Evolutionary conservation across 2,797 vertebrate species (phyloP).

Genomic region (Cebuella pygmaea): DNA sequence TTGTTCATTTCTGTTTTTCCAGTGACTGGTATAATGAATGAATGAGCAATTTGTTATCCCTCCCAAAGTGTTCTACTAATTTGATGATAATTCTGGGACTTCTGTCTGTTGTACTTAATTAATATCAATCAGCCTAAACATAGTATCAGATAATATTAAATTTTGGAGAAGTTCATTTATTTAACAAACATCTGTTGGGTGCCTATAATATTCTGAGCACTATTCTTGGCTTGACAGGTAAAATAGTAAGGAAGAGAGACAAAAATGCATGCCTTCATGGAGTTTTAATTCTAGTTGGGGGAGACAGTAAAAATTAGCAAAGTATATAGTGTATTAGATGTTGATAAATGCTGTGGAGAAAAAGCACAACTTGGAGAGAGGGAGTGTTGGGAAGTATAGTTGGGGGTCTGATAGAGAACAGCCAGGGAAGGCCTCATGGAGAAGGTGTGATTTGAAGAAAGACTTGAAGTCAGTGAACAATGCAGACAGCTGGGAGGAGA

Average conservation of each 20-base stretch:
- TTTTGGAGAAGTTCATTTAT: conserved; percentile 14
- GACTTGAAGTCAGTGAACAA: background rate
- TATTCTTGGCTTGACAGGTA: background rate
- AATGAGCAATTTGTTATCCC: background rate
- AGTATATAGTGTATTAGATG: background rate
- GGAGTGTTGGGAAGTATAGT: no score
- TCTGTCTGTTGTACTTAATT: conserved; percentile 6
- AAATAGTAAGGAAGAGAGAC: background rate
- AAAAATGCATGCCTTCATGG: background rate
- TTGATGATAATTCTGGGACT: background rate
- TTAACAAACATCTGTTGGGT: background rate
- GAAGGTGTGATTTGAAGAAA: background rate
- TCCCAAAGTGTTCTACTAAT: background rate
- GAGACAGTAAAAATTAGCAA: background rate
- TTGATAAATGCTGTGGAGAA: background rate
- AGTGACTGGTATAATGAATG: background rate
- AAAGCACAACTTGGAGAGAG: background rate
- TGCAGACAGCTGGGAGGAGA: background rate
- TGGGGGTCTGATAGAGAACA: background rate
- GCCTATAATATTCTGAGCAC: background rate
- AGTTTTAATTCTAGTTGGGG: background rate
- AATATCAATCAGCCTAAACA: background rate
- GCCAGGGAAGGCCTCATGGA: background rate
- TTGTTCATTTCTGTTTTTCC: background rate
- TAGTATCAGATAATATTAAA: background rate